phyloP scores from a whole-genome alignment of 2,113 vertebrate species.

The Ramphastos sulfuratus region DNA sequence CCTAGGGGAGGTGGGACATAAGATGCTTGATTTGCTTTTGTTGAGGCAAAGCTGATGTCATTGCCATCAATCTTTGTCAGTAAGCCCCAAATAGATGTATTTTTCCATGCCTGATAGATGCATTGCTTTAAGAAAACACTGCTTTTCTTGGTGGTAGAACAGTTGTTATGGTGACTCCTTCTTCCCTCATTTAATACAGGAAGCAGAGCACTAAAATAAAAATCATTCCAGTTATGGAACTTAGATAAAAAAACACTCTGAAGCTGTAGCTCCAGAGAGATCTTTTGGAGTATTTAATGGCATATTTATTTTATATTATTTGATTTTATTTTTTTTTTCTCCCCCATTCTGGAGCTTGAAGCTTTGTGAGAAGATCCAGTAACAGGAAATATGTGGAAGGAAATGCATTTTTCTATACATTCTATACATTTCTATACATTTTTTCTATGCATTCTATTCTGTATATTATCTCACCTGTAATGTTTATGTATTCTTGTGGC shows the following conservation, averaged over 20 bases:
- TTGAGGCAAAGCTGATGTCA: background rate
- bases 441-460: too few species aligned
- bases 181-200: conserved; percentile 17
- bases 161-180: conserved; percentile 62
- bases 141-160: conserved; percentile 1
- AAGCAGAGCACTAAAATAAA: conserved; percentile 37
- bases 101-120: background rate
- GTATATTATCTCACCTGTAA: background rate
- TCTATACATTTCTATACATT: too few species aligned
- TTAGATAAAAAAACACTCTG: background rate
- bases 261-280: background rate
- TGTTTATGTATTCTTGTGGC: background rate
- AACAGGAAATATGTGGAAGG: background rate
- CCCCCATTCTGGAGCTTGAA: background rate
- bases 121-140: background rate
- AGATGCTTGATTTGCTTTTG: background rate
- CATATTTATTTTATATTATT: background rate
- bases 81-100: background rate
- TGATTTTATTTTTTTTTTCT: background rate
- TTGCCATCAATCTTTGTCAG: background rate
- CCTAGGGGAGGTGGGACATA: background rate
- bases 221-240: background rate
- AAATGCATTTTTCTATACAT: background rate
- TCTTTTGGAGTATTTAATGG: background rate
- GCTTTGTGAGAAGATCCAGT: background rate